phyloP scores from a whole-genome alignment of 2,113 vertebrate genomes.

The Camelus dromedarius region DNA sequence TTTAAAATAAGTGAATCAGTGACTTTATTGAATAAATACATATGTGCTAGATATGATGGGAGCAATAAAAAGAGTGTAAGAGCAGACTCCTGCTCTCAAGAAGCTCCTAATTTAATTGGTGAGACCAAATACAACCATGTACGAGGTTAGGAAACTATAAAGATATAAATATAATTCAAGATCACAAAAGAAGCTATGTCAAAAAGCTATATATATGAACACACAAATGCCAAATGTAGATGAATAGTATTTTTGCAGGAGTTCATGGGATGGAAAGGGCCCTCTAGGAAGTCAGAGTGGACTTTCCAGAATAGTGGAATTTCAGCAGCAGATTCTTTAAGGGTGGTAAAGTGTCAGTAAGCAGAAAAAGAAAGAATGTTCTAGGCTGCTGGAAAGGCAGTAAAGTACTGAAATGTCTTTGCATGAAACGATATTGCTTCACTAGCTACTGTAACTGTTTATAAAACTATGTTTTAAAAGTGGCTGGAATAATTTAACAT shows the following conservation, averaged over 20 bases:
- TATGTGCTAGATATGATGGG: neutral
- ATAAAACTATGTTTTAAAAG: conserved; percentile 1
- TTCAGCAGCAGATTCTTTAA: neutral
- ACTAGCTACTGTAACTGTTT: neutral
- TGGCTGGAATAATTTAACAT: neutral
- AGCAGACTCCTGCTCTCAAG: neutral
- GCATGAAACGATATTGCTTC: neutral
- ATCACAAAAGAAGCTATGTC: neutral
- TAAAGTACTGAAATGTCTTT: neutral
- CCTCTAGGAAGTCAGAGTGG: neutral
- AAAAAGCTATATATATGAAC: neutral
- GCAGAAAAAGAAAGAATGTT: conserved; percentile 1
- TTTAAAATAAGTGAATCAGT: neutral
- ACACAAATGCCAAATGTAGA: neutral
- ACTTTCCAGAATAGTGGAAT: neutral
- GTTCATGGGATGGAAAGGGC: neutral
- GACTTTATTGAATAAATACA: conserved; percentile 14
- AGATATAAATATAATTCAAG: neutral
- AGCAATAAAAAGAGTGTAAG: neutral
- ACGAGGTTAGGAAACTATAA: neutral
- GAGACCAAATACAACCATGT: neutral
- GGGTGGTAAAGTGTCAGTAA: neutral
- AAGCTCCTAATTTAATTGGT: conserved; percentile 15
- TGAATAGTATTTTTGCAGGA: neutral
- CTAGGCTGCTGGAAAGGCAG: neutral